Evolutionary conservation across 2,113 vertebrate genomes (phyloP), one percentile per base, ranked within the genome.

Genomic region (Nycticorax nycticorax): DNA sequence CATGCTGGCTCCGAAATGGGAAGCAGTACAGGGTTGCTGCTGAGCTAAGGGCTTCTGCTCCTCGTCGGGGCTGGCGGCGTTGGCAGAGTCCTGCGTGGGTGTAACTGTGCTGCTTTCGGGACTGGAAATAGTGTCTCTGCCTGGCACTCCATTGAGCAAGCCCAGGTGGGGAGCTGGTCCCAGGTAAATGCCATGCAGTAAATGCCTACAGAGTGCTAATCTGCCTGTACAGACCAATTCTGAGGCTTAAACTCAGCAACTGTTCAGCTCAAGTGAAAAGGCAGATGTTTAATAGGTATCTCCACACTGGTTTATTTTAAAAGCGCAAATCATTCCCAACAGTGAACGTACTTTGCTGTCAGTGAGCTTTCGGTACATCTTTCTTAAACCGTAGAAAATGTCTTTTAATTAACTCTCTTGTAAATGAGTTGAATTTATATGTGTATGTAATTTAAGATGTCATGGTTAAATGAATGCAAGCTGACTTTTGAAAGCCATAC

Each of bases 121-220:
- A 27, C 72, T 92, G 76, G 47, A 96, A 86, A 81, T 84, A 89
- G 76, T 88, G 63, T 84, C 68, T 80, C 72, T 86, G 57, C 82
- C 56, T 71, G 89, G 91, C 45, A 6, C 48, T 74, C 56, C 6
- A 17, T 18, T 12, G 71, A 87, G 77, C 69, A 48, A 75, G 47
- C 68, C 64, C 68, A 78, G 64, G 84, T 87, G 73, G 37, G 83
- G 50, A 86, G 67, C 32, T 82, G 72, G 24, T 94, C 62, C 80
- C 75, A 87, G 92, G 93, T 91, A 57, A 71, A 67, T 2, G 11
- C 56, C 18, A 5, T 62, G 71, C 59, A 45, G 22, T 66, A 59
- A 41, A n/a, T 89, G 73, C n/a, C 60, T 80, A 6, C 56, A 39
- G 66, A 71, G 27, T 47, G 39, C 64, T 82, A 5, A 53, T 82